phyloP scores from a whole-genome alignment of 2,888 invertebrate genomes.

The Orgyia antiqua region DNA sequence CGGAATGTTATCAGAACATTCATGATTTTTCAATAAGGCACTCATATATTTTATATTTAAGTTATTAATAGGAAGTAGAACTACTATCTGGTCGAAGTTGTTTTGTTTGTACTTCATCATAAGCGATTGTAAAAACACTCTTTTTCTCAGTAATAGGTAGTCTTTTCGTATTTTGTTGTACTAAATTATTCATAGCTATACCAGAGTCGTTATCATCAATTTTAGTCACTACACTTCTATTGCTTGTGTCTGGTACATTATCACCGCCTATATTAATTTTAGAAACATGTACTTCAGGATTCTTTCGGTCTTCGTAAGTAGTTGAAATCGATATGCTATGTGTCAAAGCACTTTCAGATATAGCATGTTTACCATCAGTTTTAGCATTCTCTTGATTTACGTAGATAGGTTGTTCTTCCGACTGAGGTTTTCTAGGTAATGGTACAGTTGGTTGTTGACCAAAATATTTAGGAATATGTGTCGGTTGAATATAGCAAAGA shows the following conservation, averaged over 20 bases:
- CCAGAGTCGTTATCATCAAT: slow-evolving; percentile 87
- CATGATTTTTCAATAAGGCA: slow-evolving; percentile 50
- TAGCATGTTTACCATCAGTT: slow-evolving; percentile 42
- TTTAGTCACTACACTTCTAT: slow-evolving; percentile 43
- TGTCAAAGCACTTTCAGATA: slow-evolving; percentile 62
- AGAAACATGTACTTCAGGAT: slow-evolving; percentile 76
- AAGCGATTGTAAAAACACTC: slow-evolving; percentile 95
- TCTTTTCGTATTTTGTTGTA: slow-evolving; percentile 75
- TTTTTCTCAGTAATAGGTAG: slow-evolving; percentile 90
- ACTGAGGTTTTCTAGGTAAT: slow-evolving; percentile 44
- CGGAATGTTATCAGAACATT: slow-evolving; percentile 31
- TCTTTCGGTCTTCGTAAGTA: slow-evolving; percentile 55
- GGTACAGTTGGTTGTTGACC: slow-evolving; percentile 74
- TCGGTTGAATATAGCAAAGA: slow-evolving; percentile 74
- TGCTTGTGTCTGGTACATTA: slow-evolving; percentile 32
- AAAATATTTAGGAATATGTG: slow-evolving; percentile 80
- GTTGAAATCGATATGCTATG: slow-evolving; percentile 69
- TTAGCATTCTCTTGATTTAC: slow-evolving; percentile 68
- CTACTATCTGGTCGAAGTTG: slow-evolving; percentile 89
- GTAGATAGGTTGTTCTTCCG: slow-evolving; percentile 66
- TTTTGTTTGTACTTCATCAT: slow-evolving; percentile 92
- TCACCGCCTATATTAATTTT: slow-evolving; percentile 72
- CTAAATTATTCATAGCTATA: slow-evolving; percentile 83
- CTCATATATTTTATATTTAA: slow-evolving; percentile 38
- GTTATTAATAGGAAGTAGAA: slow-evolving; percentile 78